These are phyloP conservation scores for Orthosia incerta DNA, from an alignment of 2,888 invertebrate species.

Conservation along the genomic window DNA sequence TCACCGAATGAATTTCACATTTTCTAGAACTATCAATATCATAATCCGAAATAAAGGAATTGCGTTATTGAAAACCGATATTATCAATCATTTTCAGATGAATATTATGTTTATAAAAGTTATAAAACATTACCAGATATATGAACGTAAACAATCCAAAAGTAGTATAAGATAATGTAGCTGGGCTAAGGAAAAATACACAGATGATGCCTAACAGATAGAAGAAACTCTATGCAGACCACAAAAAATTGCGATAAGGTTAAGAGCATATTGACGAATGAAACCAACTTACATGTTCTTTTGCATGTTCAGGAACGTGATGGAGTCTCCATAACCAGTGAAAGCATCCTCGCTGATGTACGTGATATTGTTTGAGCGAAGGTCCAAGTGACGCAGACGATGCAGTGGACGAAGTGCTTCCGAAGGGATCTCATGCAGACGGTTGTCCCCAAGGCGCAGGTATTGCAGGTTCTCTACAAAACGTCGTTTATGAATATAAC, in stretches of 20 bases:
- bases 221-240: not conserved
- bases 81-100: not conserved
- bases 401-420: conserved; percentile 96
- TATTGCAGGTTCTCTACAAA: conserved; percentile 96
- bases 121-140: not conserved
- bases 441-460: conserved; percentile 96
- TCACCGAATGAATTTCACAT: not conserved
- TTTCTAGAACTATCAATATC: not conserved
- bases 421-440: conserved; percentile 96
- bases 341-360: conserved; percentile 96
- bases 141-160: not conserved
- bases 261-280: not conserved
- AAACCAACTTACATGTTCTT: conserved; percentile 95
- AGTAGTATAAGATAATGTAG: not conserved
- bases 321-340: conserved; percentile 96
- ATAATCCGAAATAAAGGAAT: not conserved
- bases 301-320: conserved; percentile 97
- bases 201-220: no score
- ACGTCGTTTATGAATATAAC: conserved; percentile 1
- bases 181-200: no score
- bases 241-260: not conserved
- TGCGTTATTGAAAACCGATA: not conserved
- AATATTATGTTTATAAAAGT: not conserved
- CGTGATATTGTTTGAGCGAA: conserved; percentile 96
- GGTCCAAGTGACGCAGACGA: conserved; percentile 96